Evolutionary conservation across 2,888 invertebrate genomes (phyloP), one percentile per base, ranked within the genome.

Genomic region (Drosophila borealis): DNA sequence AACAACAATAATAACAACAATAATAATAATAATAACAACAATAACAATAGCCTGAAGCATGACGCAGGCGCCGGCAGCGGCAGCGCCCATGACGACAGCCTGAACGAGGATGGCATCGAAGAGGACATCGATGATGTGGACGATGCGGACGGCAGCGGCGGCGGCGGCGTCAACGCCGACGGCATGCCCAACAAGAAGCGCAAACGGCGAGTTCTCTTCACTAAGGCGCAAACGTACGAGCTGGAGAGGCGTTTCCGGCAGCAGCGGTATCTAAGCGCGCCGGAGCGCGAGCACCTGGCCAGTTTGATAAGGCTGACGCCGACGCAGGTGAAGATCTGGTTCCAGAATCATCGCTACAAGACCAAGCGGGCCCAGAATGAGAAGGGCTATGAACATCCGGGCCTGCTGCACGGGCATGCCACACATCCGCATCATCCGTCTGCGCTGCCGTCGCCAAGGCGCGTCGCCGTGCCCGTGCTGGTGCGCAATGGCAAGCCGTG

Each of bases 321-420:
- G 0, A 99, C 99, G 3, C 99, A 99, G 93, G 97, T 97, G 54
- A 99, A 99, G 93, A 99, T 99, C 88, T 99, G 99, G 99, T 99
- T 99, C 93, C 99, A 99, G 92, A 99, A 99, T 92, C 99, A 99
- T 92, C 96, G 98, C 90, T 99, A 99, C 93, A 99, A 99, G 94
- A 98, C 99, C 90, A 99, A 99, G 93, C 94, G 99, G n/a, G 98
- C 99, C 0, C 96, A 98, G 65, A 98, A 97, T 90, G 99, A 99
- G 92, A 97, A 98, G 92, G 96, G 96, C 17, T 95, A 96, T 79
- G 95, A 96, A 69, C 93, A 94, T 69, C 86, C 90, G 1, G 90
- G 89, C 0, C 73, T 91, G 57, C 80, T 91, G 48, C 88, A 90
- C 17, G 78, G 79, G 9, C 78, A 93, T 90, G 82, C 78, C 56